These are phyloP conservation scores for Solea solea DNA, from an alignment of 2,113 vertebrate genomes.

Conservation along the genomic window DNA sequence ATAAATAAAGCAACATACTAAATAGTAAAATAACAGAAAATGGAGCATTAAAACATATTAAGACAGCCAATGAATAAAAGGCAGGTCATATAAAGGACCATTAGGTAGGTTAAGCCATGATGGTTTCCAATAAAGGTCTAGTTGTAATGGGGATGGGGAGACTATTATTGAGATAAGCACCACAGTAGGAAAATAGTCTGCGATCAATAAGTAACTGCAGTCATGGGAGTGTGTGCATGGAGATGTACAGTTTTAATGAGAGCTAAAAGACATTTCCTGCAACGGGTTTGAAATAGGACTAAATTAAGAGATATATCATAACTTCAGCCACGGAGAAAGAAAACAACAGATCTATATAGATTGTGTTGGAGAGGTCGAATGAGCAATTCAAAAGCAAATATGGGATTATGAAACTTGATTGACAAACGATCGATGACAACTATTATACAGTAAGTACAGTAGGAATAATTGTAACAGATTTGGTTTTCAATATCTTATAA, in stretches of 20 bases:
- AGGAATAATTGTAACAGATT: not conserved
- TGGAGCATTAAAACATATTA: not conserved
- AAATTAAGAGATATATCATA: too few species aligned
- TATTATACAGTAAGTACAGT: too few species aligned
- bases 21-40: not conserved
- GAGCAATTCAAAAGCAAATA: too few species aligned
- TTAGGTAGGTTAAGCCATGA: not conserved
- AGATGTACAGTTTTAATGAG: slow-evolving; percentile 13
- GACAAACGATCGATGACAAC: too few species aligned
- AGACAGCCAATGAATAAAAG: not conserved
- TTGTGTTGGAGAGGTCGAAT: too few species aligned
- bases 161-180: not conserved
- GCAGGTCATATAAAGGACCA: not conserved
- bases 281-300: not conserved
- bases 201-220: slow-evolving; percentile 1
- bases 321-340: too few species aligned
- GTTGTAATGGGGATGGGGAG: slow-evolving; percentile 2
- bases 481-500: not conserved
- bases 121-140: not conserved
- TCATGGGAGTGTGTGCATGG: not conserved
- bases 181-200: not conserved
- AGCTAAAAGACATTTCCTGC: not conserved
- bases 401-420: too few species aligned
- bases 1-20: not conserved
- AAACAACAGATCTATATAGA: too few species aligned